phyloP scores from a whole-genome alignment of 2,797 vertebrate genomes.

The Eulemur mongoz region DNA sequence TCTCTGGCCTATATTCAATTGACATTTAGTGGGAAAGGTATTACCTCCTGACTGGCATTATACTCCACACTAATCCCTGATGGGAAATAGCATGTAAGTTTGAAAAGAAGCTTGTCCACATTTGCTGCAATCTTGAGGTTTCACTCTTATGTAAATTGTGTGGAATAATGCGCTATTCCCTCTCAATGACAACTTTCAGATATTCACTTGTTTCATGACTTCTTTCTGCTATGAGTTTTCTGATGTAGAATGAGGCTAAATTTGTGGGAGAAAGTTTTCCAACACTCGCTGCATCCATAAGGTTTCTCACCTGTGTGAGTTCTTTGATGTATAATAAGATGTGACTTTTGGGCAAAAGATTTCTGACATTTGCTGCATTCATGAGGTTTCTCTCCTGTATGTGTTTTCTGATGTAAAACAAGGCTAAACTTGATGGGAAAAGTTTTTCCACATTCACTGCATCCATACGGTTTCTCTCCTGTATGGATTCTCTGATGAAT shows the following conservation, averaged over 20 bases:
- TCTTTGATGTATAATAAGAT: background rate
- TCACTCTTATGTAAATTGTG: background rate
- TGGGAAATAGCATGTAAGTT: background rate
- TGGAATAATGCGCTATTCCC: background rate
- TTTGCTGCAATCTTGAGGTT: background rate
- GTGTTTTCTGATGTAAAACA: slow-evolving; percentile 18
- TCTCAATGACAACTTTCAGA: background rate
- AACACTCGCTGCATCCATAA: background rate
- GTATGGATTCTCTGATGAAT: background rate
- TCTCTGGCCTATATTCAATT: background rate
- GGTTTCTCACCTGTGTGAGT: background rate
- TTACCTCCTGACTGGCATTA: background rate
- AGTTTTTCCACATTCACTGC: background rate
- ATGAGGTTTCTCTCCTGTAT: background rate
- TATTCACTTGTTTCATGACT: background rate
- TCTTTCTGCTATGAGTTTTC: background rate
- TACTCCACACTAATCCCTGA: background rate
- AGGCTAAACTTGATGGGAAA: slow-evolving; percentile 15
- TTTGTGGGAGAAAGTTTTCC: slow-evolving; percentile 18
- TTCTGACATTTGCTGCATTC: slow-evolving; percentile 16
- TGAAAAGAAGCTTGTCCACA: background rate
- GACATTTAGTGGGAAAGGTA: background rate
- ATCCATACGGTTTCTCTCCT: background rate
- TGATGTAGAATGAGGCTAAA: slow-evolving; percentile 1
- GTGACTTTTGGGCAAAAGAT: slow-evolving; percentile 14